A percentile compares a stretch with the other conserved stretches of the same genome.
phyloP scores from a whole-genome alignment of 2,797 vertebrate genomes.

The Clamator glandarius region DNA sequence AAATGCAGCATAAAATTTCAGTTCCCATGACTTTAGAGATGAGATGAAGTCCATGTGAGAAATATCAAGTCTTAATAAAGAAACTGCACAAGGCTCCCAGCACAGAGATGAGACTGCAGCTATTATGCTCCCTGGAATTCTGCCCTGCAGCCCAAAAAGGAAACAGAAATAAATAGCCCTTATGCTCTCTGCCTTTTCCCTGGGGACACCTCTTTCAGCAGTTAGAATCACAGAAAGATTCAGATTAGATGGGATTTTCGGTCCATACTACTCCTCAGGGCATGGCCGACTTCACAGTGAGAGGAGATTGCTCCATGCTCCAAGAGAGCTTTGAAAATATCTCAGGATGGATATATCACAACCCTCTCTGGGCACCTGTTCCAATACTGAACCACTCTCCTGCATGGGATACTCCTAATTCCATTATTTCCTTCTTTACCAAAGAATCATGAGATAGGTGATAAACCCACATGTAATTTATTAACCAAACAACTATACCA shows the following conservation, averaged over 20 bases:
- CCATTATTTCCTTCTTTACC: neutral
- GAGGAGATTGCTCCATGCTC: neutral
- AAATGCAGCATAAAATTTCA: neutral
- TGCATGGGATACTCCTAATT: neutral
- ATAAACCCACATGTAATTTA: neutral
- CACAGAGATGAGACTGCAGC: neutral
- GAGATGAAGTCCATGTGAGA: neutral
- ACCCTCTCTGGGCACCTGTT: neutral
- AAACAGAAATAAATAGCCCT: neutral
- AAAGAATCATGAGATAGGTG: neutral
- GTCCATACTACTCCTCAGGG: neutral
- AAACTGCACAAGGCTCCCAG: neutral
- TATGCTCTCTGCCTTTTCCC: neutral
- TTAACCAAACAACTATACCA: neutral
- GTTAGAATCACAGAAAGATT: neutral
- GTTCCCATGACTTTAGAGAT: neutral
- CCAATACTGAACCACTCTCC: neutral
- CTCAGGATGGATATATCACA: neutral
- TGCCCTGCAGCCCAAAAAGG: neutral
- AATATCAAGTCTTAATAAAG: neutral
- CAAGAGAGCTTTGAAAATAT: neutral
- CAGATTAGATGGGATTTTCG: neutral
- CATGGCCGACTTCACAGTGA: neutral
- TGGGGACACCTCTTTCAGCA: neutral
- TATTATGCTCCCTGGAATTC: neutral